A percentile compares a stretch with the other conserved stretches of the same genome.
These are phyloP conservation scores for Zygogramma bicolorata DNA, from an alignment of 2,888 invertebrate species.

Conservation along the genomic window DNA sequence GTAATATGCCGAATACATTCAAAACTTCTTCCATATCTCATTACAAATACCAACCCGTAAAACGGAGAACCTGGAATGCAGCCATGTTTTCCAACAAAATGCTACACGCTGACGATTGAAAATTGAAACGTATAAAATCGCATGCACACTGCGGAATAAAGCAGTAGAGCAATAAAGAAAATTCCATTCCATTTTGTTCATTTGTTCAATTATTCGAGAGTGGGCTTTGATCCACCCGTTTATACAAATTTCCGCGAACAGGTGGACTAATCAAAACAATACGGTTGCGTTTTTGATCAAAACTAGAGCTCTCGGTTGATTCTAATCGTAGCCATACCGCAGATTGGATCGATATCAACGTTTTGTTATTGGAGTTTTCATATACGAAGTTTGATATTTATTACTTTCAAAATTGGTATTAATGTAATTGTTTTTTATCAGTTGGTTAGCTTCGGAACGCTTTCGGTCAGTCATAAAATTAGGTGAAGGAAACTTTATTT, in stretches of 20 bases:
- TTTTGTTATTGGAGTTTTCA: too few species aligned
- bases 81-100: background rate
- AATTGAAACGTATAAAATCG: background rate
- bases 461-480: too few species aligned
- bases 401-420: too few species aligned
- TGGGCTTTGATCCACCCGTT: conserved; percentile 44
- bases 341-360: conserved; percentile 2
- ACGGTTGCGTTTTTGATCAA: conserved; percentile 1
- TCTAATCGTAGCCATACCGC: conserved; percentile 27
- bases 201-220: conserved; percentile 51
- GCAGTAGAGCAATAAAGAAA: conserved; percentile 47
- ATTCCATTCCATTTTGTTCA: conserved; percentile 50
- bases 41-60: background rate
- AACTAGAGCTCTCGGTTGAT: conserved; percentile 10
- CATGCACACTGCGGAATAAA: conserved; percentile 26
- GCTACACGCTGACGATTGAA: background rate
- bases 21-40: background rate
- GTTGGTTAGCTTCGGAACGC: too few species aligned
- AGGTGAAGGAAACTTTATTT: too few species aligned
- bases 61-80: background rate
- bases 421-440: too few species aligned
- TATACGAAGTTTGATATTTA: too few species aligned
- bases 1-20: too few species aligned
- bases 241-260: conserved; percentile 43
- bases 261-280: conserved; percentile 42